phyloP scores from a whole-genome alignment of 1,140 invertebrate genomes.

The Spodoptera litura region DNA sequence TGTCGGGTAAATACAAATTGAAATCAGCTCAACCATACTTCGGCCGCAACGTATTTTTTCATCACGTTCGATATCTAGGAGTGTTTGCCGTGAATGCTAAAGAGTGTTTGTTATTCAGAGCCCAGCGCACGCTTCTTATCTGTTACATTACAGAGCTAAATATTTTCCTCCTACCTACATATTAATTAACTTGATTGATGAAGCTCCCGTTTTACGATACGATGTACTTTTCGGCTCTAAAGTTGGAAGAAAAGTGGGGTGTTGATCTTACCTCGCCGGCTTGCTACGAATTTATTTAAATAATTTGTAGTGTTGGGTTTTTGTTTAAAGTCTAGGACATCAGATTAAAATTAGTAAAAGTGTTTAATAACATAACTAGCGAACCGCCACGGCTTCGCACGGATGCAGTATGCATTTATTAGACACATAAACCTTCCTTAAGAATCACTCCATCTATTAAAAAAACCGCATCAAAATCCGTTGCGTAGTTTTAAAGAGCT shows the following conservation, averaged over 20 bases:
- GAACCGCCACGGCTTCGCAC: no score
- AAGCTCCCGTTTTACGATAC: slow-evolving; percentile 34
- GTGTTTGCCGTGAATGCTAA: slow-evolving; percentile 43
- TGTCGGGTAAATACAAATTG: slow-evolving; percentile 49
- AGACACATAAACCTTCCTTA: no score
- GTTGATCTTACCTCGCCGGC: slow-evolving; percentile 5
- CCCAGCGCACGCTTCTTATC: slow-evolving; percentile 41
- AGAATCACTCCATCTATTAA: no score
- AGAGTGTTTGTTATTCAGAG: slow-evolving; percentile 44
- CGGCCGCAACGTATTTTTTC: slow-evolving; percentile 44
- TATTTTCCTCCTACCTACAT: slow-evolving; percentile 49
- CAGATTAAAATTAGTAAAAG: neutral
- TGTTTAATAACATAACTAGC: no score
- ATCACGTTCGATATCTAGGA: slow-evolving; percentile 43
- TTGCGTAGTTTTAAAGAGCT: no score
- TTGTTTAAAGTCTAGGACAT: neutral
- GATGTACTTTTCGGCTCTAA: slow-evolving; percentile 38
- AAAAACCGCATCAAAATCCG: no score
- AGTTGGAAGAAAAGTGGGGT: slow-evolving; percentile 40
- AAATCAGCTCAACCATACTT: slow-evolving; percentile 44
- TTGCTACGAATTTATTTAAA: slow-evolving; percentile 17
- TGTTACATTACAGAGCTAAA: slow-evolving; percentile 50
- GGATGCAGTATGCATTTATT: no score
- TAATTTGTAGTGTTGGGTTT: neutral
- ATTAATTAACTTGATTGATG: slow-evolving; percentile 50